Base-by-base conservation (phyloP, 1,140 invertebrate species). In the Drosophila funebris region DNA sequence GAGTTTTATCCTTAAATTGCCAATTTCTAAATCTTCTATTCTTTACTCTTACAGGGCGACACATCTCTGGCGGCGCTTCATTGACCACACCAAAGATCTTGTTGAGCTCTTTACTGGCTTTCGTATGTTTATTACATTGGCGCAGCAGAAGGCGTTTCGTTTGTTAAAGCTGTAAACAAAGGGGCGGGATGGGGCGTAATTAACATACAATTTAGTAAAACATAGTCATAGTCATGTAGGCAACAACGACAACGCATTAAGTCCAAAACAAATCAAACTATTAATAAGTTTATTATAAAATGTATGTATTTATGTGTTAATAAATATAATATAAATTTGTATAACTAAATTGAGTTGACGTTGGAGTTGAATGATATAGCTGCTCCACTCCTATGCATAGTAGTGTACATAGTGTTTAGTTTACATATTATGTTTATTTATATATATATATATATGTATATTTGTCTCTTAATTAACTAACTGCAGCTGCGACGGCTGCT, bases 291-390 rank as follows among this genome's bases (percentile, higher is more conserved):
- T 54, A 11, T 20, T 13, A 37, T 22, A 36, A 37, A 27, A 36
- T 61, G 29, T 44, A 68, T 80, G 74, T 85, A 84, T 76, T 80
- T 87, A 84, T 77, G 82, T 70, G 77, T 84, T 84, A 84, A 84
- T 84, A 84, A 84, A 84, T 84, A 87, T 52, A 8, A 20, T 52
- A 52, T 63, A 77, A 64, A 64, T 77, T 73, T 84, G 52, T 85
- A 77, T 74, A 64, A 52, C 64, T 66, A 63, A 67, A 56, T 7
- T 54, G 37, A 33, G 14, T 20, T 8, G 18, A 13, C 9, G 18
- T 31, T 37, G 33, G 8, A 29, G 41, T 48, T 8, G 7, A 2
- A 48, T 43, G 60, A 64, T 48, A 57, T 54, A 14, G 14, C 8
- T 36, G 4, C 11, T 20, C 14, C 27, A 33, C 18, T 36, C 18